phyloP scores from a whole-genome alignment of 1,140 invertebrate species.

The Ylistrum balloti region DNA sequence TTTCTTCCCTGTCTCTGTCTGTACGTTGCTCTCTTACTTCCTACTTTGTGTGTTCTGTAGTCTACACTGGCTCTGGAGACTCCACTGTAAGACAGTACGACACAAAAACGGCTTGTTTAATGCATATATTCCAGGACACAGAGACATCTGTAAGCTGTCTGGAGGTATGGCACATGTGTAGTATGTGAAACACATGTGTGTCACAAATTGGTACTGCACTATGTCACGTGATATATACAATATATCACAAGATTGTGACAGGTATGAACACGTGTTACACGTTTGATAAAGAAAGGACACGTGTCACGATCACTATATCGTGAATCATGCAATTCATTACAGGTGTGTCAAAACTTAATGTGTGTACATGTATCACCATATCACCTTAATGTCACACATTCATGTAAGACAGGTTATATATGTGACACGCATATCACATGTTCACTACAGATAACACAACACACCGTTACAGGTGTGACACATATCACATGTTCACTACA shows the following conservation, averaged over 20 bases:
- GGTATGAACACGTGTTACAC: not conserved
- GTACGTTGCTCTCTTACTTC: conserved; percentile 8
- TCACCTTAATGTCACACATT: no score
- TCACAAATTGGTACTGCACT: not conserved
- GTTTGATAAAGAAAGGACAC: not conserved
- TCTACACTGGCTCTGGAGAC: conserved; percentile 84
- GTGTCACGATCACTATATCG: not conserved
- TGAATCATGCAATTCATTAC: no score
- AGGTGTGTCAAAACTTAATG: no score
- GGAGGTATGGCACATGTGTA: conserved; percentile 69
- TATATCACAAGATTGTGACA: not conserved
- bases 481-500: not conserved
- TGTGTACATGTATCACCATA: no score
- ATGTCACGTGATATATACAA: not conserved
- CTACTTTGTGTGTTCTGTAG: conserved; percentile 70
- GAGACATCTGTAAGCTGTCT: conserved; percentile 81
- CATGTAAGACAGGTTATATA: no score
- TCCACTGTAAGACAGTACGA: conserved; percentile 81
- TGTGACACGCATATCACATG: no score
- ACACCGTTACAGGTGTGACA: no score
- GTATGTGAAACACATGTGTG: not conserved
- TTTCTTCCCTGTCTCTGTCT: not conserved
- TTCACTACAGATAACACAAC: no score
- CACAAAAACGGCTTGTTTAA: conserved; percentile 82
- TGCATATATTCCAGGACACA: conserved; percentile 81